Evolutionary conservation across 2,113 vertebrate genomes (phyloP), one percentile per base, ranked within the genome.

Genomic region (Rynchops niger): DNA sequence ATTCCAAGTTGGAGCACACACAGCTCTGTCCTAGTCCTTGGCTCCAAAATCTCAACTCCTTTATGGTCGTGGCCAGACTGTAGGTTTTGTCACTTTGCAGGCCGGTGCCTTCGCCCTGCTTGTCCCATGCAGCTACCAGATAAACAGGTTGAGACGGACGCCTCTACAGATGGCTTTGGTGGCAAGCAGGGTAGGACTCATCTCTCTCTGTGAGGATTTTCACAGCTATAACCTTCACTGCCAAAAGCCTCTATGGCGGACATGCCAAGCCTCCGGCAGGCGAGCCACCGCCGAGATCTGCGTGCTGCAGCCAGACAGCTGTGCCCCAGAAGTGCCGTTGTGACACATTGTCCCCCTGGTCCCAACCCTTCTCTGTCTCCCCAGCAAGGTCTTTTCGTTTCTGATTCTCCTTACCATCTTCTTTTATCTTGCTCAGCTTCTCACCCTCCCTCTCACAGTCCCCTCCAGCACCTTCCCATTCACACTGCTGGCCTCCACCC

Each of bases 341-440:
- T 4, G 27, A 22, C 14, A 59, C 20, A 11, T 22, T 5, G 6
- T 23, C 15, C 21, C 19, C 0, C 0, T 13, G 6, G 42, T 22
- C 47, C 55, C 27, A 72, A 2, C 1, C 1, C 7, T 56, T 14
- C 1, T 0, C 18, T 69, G 3, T 40, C 22, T 49, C 40, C 9
- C 2, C 7, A 58, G 18, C 2, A 6, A 56, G 3, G 3, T 70
- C 22, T 50, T 86, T 55, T 36, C 1, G 32, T 34, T 93, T 74
- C 61, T 63, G 47, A 25, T 26, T 62, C 42, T 58, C 9, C 12
- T 80, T 19, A 29, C 7, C 16, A 32, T 19, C 27, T 82, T 43
- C 4, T 79, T 84, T 45, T n/a, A 17, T 15, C 55, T 59, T 63
- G 8, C 19, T 70, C n/a, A 71, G 5, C 32, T 71, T 71, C 84